Base-by-base conservation (phyloP, 2,888 invertebrate species). In the Mythimna ferrago region DNA sequence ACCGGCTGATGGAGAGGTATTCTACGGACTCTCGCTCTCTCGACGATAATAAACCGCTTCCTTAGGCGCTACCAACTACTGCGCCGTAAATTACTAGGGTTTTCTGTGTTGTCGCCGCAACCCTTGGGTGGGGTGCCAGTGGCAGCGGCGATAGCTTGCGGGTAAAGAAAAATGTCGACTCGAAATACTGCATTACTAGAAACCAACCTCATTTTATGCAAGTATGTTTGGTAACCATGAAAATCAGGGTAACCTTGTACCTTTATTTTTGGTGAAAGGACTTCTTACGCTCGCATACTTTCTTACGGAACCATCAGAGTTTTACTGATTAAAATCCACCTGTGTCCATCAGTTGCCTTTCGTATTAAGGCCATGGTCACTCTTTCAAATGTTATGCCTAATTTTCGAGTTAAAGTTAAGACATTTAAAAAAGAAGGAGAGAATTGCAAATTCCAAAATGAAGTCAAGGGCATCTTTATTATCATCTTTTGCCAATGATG, bases 21-120 rank as follows among this genome's bases (percentile, higher is more conserved):
- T 86, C 83, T 82, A 80, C 78, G 80, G 74, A 78, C 85, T 85
- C 87, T 83, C 83, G 79, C 85, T 87, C 87, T 83, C 86, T 77
- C 72, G 77, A 78, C 80, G 77, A 86, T 91, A 92, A 92, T 92
- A 92, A 92, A 92, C 90, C 89, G 91, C 88, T 90, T 91, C 89
- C 90, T 90, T 90, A 89, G 91, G 91, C 90, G 88, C 86, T 87
- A 87, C 86, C 85, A 91, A 90, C 89, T 91, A 90, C 88, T 76
- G 84, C 26, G 80, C 83, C 81, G 89, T 91, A 92, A 92, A 92
- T 92, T 91, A 91, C 90, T 86, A 85, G 87, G 84, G 90, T 89
- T 90, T 89, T 90, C 83, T 87, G 87, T 87, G 89, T 89, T 88
- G 89, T 91, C 89, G 85, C 86, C 86, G 81, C 85, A 83, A 85